Conservation (phyloP, 2,888 invertebrate species). For the Pachycephus smyrnensis region DNA sequence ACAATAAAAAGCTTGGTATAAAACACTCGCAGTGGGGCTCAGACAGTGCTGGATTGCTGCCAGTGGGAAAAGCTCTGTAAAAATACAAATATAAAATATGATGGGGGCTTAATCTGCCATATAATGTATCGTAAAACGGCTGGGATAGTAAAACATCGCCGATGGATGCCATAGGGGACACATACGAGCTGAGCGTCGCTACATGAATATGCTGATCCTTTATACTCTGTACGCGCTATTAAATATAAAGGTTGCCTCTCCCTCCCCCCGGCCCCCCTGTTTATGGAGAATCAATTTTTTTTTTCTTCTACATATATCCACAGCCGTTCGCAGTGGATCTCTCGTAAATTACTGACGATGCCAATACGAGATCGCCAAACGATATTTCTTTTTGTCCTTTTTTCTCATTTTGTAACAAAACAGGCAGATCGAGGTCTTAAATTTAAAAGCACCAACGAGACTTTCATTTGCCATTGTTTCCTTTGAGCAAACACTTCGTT, state of each 20-base stretch:
- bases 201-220: conserved; percentile 13
- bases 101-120: conserved; percentile 23
- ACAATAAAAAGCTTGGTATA: conserved; percentile 20
- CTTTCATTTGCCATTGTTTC: conserved; percentile 19
- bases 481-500: conserved; percentile 16
- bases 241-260: conserved; percentile 1
- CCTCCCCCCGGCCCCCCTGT: neutral
- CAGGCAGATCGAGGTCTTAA: neutral
- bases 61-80: conserved; percentile 22
- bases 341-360: neutral
- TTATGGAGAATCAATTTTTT: conserved; percentile 3
- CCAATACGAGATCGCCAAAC: neutral
- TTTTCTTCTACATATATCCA: neutral
- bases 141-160: conserved; percentile 19
- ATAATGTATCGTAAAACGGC: conserved; percentile 24
- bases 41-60: conserved; percentile 4
- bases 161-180: conserved; percentile 11
- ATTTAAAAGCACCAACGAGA: conserved; percentile 19
- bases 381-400: neutral
- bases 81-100: conserved; percentile 24
- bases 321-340: neutral
- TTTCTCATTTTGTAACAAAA: neutral
- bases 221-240: conserved; percentile 5
- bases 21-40: conserved; percentile 12
- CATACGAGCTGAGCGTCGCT: conserved; percentile 4